Conservation (phyloP, 2,113 vertebrate species). For the Anoura caudifer region DNA sequence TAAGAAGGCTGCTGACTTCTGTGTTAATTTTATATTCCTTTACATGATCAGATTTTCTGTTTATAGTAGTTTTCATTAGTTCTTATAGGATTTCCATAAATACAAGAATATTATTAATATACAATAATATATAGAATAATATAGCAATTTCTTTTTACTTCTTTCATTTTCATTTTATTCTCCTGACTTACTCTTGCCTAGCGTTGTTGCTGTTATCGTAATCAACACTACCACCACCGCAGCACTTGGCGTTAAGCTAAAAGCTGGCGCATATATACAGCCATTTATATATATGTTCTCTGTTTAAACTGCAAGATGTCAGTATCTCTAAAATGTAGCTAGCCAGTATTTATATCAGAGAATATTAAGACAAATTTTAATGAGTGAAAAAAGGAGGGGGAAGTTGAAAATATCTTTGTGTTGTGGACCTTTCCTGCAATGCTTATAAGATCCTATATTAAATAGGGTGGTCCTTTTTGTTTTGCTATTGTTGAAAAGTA, state of each 20-base stretch:
- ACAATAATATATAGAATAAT: background rate
- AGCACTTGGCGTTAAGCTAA: background rate
- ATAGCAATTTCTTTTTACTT: background rate
- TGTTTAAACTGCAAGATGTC: background rate
- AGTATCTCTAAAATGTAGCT: conserved; percentile 1
- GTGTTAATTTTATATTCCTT: conserved; percentile 14
- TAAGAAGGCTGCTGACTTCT: background rate
- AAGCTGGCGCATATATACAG: background rate
- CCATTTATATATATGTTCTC: background rate
- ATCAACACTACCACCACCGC: too few species aligned
- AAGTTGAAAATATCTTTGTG: background rate
- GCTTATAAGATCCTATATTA: background rate
- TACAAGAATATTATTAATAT: background rate
- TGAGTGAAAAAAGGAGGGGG: background rate
- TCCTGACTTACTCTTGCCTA: background rate
- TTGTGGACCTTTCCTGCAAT: background rate
- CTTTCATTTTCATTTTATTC: background rate
- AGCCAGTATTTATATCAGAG: background rate
- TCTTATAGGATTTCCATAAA: background rate
- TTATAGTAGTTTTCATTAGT: background rate
- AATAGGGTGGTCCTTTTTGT: background rate
- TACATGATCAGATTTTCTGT: background rate
- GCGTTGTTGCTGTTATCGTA: background rate
- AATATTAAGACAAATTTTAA: conserved; percentile 19
- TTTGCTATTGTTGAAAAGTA: conserved; percentile 15